Evolutionary conservation across 1,140 invertebrate genomes (phyloP).

Genomic region (Sitophilus oryzae): DNA sequence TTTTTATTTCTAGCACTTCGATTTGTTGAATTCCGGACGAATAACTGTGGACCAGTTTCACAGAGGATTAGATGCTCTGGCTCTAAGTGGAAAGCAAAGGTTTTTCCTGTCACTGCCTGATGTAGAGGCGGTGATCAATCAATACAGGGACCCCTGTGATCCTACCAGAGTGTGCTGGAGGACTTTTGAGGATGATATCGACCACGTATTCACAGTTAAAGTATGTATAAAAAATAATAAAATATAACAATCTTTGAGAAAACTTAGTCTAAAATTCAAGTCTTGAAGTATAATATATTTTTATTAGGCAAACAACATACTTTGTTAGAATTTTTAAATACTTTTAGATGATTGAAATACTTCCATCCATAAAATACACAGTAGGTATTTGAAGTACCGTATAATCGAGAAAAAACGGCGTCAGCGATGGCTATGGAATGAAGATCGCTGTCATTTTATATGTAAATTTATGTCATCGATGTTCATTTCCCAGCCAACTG

Average conservation of each 20-base stretch:
- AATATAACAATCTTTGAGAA: no score
- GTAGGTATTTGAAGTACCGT: no score
- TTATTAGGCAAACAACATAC: no score
- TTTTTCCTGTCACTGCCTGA: conserved; percentile 53
- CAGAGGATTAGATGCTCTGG: conserved; percentile 55
- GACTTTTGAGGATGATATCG: conserved; percentile 65
- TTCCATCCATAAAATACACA: no score
- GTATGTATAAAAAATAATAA: conserved; percentile 21
- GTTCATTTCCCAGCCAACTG: no score
- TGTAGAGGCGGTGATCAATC: conserved; percentile 50
- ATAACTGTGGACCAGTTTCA: conserved; percentile 60
- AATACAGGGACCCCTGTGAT: conserved; percentile 62
- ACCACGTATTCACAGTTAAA: conserved; percentile 62
- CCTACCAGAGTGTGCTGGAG: conserved; percentile 57
- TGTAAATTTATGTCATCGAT: no score
- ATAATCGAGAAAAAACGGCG: not conserved
- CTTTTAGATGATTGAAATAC: no score
- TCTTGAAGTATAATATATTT: no score
- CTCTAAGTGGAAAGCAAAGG: conserved; percentile 50
- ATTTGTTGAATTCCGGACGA: conserved; percentile 55
- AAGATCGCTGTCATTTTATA: no score
- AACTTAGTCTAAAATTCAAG: no score
- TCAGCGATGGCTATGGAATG: no score
- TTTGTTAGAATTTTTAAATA: no score
- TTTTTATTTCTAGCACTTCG: conserved; percentile 51